A percentile compares a stretch with the other conserved stretches of the same genome.
phyloP scores from a whole-genome alignment of 1,140 invertebrate genomes.

The Pogonus chalceus region DNA sequence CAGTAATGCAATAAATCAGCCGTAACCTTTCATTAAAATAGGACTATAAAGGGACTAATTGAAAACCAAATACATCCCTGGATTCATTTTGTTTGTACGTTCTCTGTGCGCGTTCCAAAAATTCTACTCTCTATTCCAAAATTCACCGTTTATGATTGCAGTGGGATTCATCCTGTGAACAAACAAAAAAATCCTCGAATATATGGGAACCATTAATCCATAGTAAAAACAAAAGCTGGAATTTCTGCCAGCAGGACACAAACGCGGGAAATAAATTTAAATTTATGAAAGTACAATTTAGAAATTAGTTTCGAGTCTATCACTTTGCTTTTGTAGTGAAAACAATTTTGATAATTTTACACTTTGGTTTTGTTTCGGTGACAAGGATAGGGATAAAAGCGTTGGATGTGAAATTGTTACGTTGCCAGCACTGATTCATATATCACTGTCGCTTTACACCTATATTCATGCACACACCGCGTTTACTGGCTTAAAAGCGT shows the following conservation, averaged over 20 bases:
- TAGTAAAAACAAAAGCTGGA: constrained; percentile 6
- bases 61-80: constrained; percentile 1
- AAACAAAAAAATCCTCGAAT: constrained; percentile 2
- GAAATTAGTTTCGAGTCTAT: not conserved
- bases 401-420: not conserved
- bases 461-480: not conserved
- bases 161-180: not conserved
- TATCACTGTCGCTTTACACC: constrained; percentile 3
- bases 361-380: not conserved
- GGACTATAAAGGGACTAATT: not conserved
- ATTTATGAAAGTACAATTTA: constrained; percentile 6
- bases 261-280: constrained; percentile 7
- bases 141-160: not conserved
- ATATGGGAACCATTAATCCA: constrained; percentile 6
- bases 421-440: not conserved
- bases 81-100: not conserved
- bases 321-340: not conserved
- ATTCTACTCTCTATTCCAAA: not conserved
- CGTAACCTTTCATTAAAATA: not conserved
- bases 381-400: not conserved
- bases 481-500: not conserved
- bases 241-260: not conserved
- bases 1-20: not conserved
- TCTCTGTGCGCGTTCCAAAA: not conserved
- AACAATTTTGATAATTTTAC: not conserved